Evolutionary conservation across 2,888 invertebrate species (phyloP).

Genomic region (Pediacus dermestoides): DNA sequence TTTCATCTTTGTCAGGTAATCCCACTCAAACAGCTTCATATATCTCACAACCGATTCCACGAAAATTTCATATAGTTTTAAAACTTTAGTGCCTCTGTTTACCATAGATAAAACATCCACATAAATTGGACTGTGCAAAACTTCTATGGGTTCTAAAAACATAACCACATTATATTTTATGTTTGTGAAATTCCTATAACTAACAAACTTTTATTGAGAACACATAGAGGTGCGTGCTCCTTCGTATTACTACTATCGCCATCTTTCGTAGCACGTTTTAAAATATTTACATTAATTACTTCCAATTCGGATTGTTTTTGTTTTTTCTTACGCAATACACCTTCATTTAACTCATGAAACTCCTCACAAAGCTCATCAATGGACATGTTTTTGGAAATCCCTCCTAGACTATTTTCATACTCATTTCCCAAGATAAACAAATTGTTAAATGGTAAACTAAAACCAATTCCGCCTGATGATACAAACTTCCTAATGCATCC

Average conservation of each 20-base stretch:
- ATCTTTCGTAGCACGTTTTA: conserved; percentile 61
- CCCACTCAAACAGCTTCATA: conserved; percentile 61
- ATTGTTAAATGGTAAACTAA: conserved; percentile 63
- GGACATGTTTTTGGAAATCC: conserved; percentile 39
- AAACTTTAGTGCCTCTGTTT: conserved; percentile 60
- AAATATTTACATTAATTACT: conserved; percentile 58
- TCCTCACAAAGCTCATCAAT: conserved; percentile 51
- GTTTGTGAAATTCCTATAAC: conserved; percentile 10
- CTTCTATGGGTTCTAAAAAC: conserved; percentile 44
- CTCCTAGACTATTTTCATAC: conserved; percentile 56
- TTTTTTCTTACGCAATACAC: conserved; percentile 38
- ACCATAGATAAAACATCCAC: conserved; percentile 72
- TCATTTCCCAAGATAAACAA: conserved; percentile 64
- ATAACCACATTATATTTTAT: conserved; percentile 7
- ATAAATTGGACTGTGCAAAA: conserved; percentile 60
- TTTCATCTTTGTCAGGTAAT: conserved; percentile 49
- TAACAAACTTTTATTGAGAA: conserved; percentile 60
- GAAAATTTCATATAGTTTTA: conserved; percentile 67
- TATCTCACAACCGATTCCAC: conserved; percentile 73
- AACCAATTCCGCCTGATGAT: conserved; percentile 62
- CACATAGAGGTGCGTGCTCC: conserved; percentile 56
- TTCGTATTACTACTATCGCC: conserved; percentile 46
- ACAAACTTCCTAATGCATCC: conserved; percentile 65
- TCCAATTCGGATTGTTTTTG: conserved; percentile 45
- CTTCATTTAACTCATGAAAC: conserved; percentile 33